Base-by-base conservation (phyloP, 2,888 invertebrate genomes). In the Hypselothyrea guttata region DNA sequence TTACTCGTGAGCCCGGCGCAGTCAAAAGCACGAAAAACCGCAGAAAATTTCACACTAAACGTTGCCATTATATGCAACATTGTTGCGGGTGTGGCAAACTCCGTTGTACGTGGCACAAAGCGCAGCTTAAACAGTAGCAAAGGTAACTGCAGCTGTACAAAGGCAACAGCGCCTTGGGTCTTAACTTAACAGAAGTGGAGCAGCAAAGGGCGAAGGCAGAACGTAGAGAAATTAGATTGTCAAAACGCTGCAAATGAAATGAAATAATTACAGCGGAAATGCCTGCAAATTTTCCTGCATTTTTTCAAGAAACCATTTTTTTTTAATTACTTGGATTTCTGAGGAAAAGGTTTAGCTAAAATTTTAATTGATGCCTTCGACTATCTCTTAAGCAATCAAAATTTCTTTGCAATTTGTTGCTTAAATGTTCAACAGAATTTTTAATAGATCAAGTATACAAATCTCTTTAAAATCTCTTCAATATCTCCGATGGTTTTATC, bases 41-140 rank as follows among this genome's bases (percentile, higher is more conserved):
- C 61, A 40, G 45, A 69, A 67, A 82, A 67, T 79, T 82, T 84
- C 75, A 77, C 85, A 78, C 78, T 82, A 82, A 84, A 71, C 71
- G 78, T 52, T 64, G 71, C 49, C 58, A 82, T 84, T 82, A 81
- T 82, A 81, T 71, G 62, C 65, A 74, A 82, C 84, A 78, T 66
- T 71, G 75, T 75, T 77, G 71, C 67, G 45, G 61, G 64, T 58
- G 67, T 57, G 61, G 38, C 54, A 34, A 44, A 40, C 13, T 13
- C 16, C 16, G 46, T 27, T n/a, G n/a, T 11, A 33, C 35, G 15
- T 15, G 22, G 12, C 18, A 37, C 16, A 16, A 9, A n/a, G n/a
- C 11, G 8, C 22, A 11, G n/a, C n/a, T 33, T 4, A 4, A 22
- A 22, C 22, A 22, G 22, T 22, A 4, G 22, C 22, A 22, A 22